A percentile compares a stretch with the other conserved stretches of the same genome.
These are phyloP conservation scores for Pararge aegeria DNA, from an alignment of 1,140 invertebrate species.

Conservation along the genomic window DNA sequence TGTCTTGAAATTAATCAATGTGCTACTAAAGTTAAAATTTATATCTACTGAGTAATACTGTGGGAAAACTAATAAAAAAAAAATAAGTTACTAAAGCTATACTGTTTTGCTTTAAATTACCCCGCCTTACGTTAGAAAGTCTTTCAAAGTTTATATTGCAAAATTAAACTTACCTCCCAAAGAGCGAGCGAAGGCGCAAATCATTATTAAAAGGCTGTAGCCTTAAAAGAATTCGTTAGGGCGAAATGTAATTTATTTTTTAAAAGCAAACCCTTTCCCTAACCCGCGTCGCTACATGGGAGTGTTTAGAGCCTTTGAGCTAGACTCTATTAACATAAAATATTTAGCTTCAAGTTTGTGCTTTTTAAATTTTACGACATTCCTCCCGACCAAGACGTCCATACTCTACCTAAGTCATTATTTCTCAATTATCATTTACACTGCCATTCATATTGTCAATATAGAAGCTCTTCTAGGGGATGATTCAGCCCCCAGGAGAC, in stretches of 20 bases:
- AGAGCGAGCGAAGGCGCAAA: neutral
- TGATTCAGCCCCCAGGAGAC: no score
- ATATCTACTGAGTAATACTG: no score
- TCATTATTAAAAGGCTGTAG: slow-evolving; percentile 9
- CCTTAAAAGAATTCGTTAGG: slow-evolving; percentile 6
- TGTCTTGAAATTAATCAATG: no score
- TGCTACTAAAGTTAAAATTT: no score
- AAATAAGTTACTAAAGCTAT: no score
- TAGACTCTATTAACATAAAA: slow-evolving; percentile 18
- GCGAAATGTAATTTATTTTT: slow-evolving; percentile 1
- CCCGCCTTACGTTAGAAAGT: no score
- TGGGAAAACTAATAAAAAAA: no score
- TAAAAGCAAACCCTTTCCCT: slow-evolving; percentile 4
- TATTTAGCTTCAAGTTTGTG: slow-evolving; percentile 8
- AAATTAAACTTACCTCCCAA: neutral
- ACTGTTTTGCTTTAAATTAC: no score
- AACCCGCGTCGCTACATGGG: neutral
- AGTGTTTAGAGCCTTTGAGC: slow-evolving; percentile 14
- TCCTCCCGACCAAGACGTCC: neutral
- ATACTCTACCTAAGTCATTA: no score
- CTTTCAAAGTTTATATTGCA: neutral
- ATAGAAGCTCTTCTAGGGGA: no score
- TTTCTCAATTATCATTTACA: no score
- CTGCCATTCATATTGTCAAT: no score
- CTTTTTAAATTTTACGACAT: neutral